Evolutionary conservation across 2,113 vertebrate genomes (phyloP), one percentile per base, ranked within the genome.

Genomic region (Astur gentilis): DNA sequence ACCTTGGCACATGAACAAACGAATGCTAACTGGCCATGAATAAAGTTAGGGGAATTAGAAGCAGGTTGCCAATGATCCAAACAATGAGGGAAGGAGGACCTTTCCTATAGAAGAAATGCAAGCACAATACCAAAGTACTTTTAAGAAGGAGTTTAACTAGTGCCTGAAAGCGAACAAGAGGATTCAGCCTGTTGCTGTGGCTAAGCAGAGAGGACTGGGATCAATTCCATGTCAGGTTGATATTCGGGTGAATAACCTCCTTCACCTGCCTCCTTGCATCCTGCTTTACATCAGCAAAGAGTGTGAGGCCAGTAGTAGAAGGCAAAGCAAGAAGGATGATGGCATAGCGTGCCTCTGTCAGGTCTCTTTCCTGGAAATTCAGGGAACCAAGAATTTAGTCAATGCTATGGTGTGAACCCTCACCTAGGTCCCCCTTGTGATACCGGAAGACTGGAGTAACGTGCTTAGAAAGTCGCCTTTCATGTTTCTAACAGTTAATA

Each of bases 1-100:
- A 93, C 81, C 23, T 89, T 93, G 87, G 81, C 84, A 90, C 70
- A 73, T 69, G 93, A 93, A 95, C 73, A 96, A 91, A 94, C 47
- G 71, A 87, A 93, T 82, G 34, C 29, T 89, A 93, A 94, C 44
- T 45, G 58, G 19, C 31, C 52, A 65, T 88, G 95, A 95, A 94
- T 95, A 94, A 89, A 95, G 75, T 90, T 58, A 94, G 34, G 69
- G 93, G 82, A 91, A 76, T 61, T 55, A 72, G 64, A 87, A 95
- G 40, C 25, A 91, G 32, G 36, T 93, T 94, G 70, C 66, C 70
- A 87, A 40, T 80, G 82, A 84, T 55, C n/a, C 65, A 84, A 89
- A 96, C 80, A 89, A 93, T 49, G 47, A 91, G 49, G 32, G 49
- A 87, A 79, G n/a, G n/a, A 71, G 42, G 73, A 57, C 38, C 13